Evolutionary conservation across 2,113 vertebrate genomes (phyloP).

Genomic region (Amblyopsis rosae): DNA sequence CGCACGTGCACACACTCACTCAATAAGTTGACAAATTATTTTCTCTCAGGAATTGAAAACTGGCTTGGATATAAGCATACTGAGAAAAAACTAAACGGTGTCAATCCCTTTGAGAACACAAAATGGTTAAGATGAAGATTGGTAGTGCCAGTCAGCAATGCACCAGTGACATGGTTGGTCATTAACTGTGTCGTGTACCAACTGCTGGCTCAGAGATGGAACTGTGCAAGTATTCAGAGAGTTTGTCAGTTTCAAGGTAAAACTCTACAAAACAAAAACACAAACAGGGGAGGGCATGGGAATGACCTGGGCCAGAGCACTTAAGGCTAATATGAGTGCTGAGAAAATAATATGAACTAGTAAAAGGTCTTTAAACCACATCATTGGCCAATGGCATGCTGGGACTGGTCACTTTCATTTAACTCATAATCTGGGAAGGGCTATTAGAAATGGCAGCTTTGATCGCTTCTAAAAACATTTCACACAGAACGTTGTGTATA

Average conservation of each 20-base stretch:
- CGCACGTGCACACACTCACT: slow-evolving; percentile 19
- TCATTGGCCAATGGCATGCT: slow-evolving; percentile 70
- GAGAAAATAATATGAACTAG: slow-evolving; percentile 64
- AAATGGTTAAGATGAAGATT: slow-evolving; percentile 63
- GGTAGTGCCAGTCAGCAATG: slow-evolving; percentile 58
- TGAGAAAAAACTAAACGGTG: slow-evolving; percentile 48
- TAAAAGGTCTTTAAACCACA: slow-evolving; percentile 70
- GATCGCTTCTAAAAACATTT: slow-evolving; percentile 72
- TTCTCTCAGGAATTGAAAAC: slow-evolving; percentile 63
- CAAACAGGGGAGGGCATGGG: slow-evolving; percentile 57
- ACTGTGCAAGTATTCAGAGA: slow-evolving; percentile 78
- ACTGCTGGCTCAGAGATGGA: slow-evolving; percentile 79
- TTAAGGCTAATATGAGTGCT: slow-evolving; percentile 83
- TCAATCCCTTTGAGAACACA: slow-evolving; percentile 60
- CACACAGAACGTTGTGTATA: slow-evolving; percentile 61
- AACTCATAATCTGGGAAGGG: slow-evolving; percentile 57
- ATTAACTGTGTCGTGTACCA: slow-evolving; percentile 62
- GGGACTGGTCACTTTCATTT: slow-evolving; percentile 70
- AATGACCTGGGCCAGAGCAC: slow-evolving; percentile 77
- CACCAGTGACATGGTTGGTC: slow-evolving; percentile 52
- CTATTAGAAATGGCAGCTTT: slow-evolving; percentile 75
- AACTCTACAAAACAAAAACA: slow-evolving; percentile 23
- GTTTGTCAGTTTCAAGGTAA: slow-evolving; percentile 70
- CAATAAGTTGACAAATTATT: slow-evolving; percentile 51
- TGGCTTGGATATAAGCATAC: slow-evolving; percentile 40